These are phyloP conservation scores for Lycocorax pyrrhopterus DNA, from an alignment of 2,113 vertebrate species.

Conservation along the genomic window DNA sequence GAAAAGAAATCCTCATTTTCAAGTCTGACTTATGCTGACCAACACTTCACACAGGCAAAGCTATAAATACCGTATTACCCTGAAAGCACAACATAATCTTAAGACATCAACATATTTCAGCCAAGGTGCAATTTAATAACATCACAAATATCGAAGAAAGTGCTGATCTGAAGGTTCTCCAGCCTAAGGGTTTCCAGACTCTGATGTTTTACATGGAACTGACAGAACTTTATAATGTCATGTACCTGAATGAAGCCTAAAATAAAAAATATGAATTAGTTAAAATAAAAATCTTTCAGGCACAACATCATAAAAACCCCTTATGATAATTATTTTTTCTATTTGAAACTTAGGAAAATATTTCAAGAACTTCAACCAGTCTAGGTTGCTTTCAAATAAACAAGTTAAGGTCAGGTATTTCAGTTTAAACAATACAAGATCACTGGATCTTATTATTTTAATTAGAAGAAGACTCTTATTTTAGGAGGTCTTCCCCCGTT, in stretches of 20 bases:
- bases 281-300: neutral
- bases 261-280: rapidly evolving
- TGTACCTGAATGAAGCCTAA: neutral
- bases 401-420: neutral
- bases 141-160: neutral
- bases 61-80: neutral
- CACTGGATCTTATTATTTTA: neutral
- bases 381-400: neutral
- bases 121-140: neutral
- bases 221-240: neutral
- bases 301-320: neutral
- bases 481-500: neutral
- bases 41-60: neutral
- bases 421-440: neutral
- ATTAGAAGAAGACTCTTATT: neutral
- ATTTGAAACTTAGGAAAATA: neutral
- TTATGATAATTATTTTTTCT: neutral
- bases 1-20: neutral
- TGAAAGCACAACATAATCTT: neutral
- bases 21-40: neutral
- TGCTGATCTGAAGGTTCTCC: neutral
- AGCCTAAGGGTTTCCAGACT: neutral
- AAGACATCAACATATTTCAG: neutral
- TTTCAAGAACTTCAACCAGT: neutral
- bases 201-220: neutral